These are phyloP conservation scores for Nixonia krombeini DNA, from an alignment of 1,140 invertebrate species.

Conservation along the genomic window DNA sequence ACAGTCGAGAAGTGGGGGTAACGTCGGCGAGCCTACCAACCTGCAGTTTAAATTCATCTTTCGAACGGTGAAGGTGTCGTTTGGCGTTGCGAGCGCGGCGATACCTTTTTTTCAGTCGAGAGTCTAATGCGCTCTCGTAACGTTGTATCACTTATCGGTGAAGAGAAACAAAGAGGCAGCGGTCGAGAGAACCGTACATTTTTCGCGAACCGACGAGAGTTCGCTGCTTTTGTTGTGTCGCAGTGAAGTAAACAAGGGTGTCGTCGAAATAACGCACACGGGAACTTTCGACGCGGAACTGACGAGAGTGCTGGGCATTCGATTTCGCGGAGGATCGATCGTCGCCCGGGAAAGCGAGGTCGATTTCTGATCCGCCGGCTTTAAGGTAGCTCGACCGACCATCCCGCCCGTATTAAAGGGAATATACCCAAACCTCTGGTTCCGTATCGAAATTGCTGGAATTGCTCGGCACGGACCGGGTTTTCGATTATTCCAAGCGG, in stretches of 20 bases:
- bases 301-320: constrained; percentile 5
- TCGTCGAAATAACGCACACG: too few relatives aligned
- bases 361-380: constrained; percentile 52
- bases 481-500: constrained; percentile 25
- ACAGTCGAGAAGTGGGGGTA: constrained; percentile 27
- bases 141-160: too few relatives aligned
- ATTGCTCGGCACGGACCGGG: constrained; percentile 5
- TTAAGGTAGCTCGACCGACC: constrained; percentile 62
- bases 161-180: too few relatives aligned
- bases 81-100: constrained; percentile 29
- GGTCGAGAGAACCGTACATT: too few relatives aligned
- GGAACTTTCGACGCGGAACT: too few relatives aligned
- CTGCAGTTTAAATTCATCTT: constrained; percentile 61
- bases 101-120: constrained; percentile 26
- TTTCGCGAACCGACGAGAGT: constrained; percentile 20
- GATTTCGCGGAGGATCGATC: constrained; percentile 32
- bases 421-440: constrained; percentile 58
- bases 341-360: constrained; percentile 40
- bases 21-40: constrained; percentile 24
- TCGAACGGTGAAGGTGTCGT: constrained; percentile 51
- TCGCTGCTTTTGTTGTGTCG: neutral
- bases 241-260: neutral
- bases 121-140: neutral
- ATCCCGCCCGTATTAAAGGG: constrained; percentile 66
- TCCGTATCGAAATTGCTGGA: constrained; percentile 24